These are phyloP conservation scores for Phylloscopus whistleri DNA, from an alignment of 2,113 vertebrate genomes.

Conservation along the genomic window DNA sequence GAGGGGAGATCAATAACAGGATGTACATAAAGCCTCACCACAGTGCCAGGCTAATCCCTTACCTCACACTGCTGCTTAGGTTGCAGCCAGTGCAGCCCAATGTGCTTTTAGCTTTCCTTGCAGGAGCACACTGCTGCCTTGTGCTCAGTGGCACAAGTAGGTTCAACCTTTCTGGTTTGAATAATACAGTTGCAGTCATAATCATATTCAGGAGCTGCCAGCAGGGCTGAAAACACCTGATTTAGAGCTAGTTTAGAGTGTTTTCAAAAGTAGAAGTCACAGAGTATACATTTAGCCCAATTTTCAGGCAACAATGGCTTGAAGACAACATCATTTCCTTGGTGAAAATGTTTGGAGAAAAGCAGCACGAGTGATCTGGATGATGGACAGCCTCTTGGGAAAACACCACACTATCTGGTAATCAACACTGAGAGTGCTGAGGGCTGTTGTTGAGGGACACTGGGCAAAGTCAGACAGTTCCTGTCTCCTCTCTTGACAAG, in stretches of 20 bases:
- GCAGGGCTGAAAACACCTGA: background rate
- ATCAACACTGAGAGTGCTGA: background rate
- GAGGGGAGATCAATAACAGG: background rate
- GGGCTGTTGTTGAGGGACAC: background rate
- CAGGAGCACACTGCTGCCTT: background rate
- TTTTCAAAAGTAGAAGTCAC: background rate
- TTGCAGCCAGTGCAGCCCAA: background rate
- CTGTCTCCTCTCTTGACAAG: background rate
- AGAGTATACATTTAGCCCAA: background rate
- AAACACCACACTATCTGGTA: background rate
- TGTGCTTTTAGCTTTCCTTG: background rate
- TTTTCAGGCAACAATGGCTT: background rate
- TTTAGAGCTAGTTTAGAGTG: background rate
- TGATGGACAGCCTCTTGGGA: background rate
- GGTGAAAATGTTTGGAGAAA: background rate
- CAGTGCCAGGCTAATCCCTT: background rate
- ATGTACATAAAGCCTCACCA: background rate
- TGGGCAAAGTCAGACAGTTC: background rate
- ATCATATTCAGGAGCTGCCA: background rate
- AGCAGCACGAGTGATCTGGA: rapidly evolving
- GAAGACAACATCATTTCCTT: background rate
- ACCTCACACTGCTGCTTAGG: background rate
- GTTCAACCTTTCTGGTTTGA: background rate
- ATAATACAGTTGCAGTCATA: background rate
- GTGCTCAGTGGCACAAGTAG: background rate